These are phyloP conservation scores for Conus canariensis DNA, from an alignment of 2,888 invertebrate species.

Conservation along the genomic window DNA sequence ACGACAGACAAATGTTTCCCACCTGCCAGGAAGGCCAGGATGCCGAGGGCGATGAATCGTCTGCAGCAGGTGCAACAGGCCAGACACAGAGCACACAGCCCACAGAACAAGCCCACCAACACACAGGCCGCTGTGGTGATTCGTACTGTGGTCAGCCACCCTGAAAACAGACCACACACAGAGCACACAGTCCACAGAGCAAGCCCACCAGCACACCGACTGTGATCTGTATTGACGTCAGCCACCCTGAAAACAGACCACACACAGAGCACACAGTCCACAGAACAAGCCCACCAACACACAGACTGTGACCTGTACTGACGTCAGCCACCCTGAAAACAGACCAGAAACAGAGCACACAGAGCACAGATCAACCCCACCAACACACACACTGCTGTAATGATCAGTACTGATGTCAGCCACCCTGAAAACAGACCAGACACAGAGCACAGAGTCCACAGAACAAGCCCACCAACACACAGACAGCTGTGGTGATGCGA, in stretches of 20 bases:
- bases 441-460: constrained; percentile 39
- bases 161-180: constrained; percentile 42
- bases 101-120: constrained; percentile 30
- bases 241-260: constrained; percentile 36
- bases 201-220: constrained; percentile 29
- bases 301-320: background rate
- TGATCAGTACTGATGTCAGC: background rate
- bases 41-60: constrained; percentile 43
- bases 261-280: constrained; percentile 40
- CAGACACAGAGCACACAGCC: constrained; percentile 40
- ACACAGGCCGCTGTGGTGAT: constrained; percentile 17
- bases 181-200: constrained; percentile 27
- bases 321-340: constrained; percentile 11
- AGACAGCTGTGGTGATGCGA: too few species aligned
- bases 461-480: constrained; percentile 11
- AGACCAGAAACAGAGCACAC: constrained; percentile 37
- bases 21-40: constrained; percentile 48
- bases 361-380: constrained; percentile 27
- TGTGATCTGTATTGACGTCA: background rate
- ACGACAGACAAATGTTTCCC: constrained; percentile 20
- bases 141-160: too few species aligned
- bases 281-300: constrained; percentile 35
- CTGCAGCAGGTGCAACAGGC: constrained; percentile 43
- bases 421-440: constrained; percentile 37
- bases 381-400: constrained; percentile 3